These are phyloP conservation scores for Lepidocyrtoides sp. DNA, from an alignment of 2,888 invertebrate genomes.

Conservation along the genomic window DNA sequence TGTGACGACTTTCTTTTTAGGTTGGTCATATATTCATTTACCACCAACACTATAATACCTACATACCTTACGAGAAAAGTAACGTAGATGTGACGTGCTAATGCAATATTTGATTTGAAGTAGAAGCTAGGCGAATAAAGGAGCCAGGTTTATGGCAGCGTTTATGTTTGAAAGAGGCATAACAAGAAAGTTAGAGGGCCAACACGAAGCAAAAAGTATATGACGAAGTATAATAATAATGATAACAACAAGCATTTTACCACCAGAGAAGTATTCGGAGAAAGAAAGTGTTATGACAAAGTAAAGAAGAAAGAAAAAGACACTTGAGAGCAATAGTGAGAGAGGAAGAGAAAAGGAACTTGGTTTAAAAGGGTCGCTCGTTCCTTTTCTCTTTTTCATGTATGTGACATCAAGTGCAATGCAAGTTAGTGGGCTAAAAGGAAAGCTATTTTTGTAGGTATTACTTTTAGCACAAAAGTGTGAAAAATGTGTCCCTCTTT, in stretches of 20 bases:
- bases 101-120: background rate
- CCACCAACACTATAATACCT: background rate
- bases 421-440: conserved; percentile 12
- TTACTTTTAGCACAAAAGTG: conserved; percentile 8
- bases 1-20: conserved; percentile 16
- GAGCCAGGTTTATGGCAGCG: background rate
- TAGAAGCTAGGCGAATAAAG: background rate
- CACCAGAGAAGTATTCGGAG: background rate
- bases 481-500: conserved; percentile 43
- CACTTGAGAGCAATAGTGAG: conserved; percentile 8
- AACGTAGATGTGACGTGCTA: conserved; percentile 2
- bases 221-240: conserved; percentile 26
- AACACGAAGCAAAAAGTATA: background rate
- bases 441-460: conserved; percentile 26
- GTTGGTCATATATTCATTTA: background rate
- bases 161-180: background rate
- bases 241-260: conserved; percentile 37
- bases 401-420: conserved; percentile 60
- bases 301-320: conserved; percentile 33
- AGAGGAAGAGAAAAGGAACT: background rate
- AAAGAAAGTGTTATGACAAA: conserved; percentile 8
- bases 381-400: conserved; percentile 21
- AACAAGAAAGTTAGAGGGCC: background rate
- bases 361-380: conserved; percentile 42
- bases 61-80: background rate